These are phyloP conservation scores for Anthrax anthrax DNA, from an alignment of 2,888 invertebrate genomes.

Conservation along the genomic window DNA sequence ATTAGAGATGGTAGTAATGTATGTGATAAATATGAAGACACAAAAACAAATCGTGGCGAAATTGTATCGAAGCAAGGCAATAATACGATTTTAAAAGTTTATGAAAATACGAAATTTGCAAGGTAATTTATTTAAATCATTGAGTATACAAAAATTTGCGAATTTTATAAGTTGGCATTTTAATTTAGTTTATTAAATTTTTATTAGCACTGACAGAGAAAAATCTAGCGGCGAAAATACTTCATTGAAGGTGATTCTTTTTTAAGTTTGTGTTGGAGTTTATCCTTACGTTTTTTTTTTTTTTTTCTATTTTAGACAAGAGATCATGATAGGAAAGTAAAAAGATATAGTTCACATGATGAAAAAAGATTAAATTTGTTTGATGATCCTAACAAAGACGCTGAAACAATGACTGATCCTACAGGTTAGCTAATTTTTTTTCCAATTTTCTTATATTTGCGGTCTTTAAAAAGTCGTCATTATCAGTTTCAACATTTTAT, in stretches of 20 bases:
- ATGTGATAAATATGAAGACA: too few relatives aligned
- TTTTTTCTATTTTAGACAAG: constrained; percentile 12
- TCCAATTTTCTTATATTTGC: too few relatives aligned
- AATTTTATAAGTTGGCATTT: too few relatives aligned
- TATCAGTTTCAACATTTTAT: not conserved
- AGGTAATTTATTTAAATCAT: too few relatives aligned
- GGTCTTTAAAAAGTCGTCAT: too few relatives aligned
- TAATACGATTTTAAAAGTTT: too few relatives aligned
- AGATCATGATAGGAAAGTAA: constrained; percentile 20
- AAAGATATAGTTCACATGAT: constrained; percentile 26
- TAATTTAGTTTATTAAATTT: too few relatives aligned
- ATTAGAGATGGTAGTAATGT: not conserved
- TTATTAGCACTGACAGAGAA: constrained; percentile 11
- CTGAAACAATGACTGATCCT: constrained; percentile 26
- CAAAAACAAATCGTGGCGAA: too few relatives aligned
- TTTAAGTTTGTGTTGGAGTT: too few relatives aligned
- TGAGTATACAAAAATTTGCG: too few relatives aligned
- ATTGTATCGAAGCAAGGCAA: too few relatives aligned
- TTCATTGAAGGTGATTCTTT: constrained; percentile 19
- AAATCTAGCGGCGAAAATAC: constrained; percentile 15
- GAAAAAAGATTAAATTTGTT: constrained; percentile 23
- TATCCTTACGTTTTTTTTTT: not conserved
- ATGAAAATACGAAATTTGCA: too few relatives aligned
- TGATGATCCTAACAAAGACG: constrained; percentile 20
- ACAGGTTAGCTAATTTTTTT: constrained; percentile 19